Evolutionary conservation across 2,888 invertebrate genomes (phyloP).

Genomic region (Sepiola atlantica): DNA sequence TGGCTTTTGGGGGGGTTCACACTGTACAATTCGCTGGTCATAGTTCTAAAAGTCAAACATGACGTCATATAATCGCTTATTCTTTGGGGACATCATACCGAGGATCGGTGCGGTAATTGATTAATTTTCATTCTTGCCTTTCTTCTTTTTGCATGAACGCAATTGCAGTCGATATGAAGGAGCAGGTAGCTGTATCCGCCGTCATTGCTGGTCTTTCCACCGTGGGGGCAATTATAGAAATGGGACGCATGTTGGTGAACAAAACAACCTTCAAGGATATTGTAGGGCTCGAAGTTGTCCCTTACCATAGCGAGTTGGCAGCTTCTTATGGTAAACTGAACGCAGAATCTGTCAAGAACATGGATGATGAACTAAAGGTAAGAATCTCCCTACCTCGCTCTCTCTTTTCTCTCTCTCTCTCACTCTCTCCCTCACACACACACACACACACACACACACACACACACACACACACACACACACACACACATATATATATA

Average conservation of each 20-base stretch:
- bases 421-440: neutral
- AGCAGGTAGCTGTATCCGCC: neutral
- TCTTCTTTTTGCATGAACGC: neutral
- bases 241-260: neutral
- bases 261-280: neutral
- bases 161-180: neutral
- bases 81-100: no score
- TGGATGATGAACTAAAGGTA: constrained; percentile 41
- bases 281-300: neutral
- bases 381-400: neutral
- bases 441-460: no score
- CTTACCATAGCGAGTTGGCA: constrained; percentile 33
- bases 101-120: no score
- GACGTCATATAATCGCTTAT: no score
- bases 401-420: neutral
- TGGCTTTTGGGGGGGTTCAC: no score
- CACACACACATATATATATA: no score
- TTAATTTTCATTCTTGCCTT: neutral
- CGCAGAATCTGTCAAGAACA: neutral
- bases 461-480: neutral
- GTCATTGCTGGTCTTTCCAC: neutral
- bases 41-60: no score
- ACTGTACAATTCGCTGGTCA: no score
- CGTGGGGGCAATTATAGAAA: neutral
- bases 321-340: neutral